phyloP scores from a whole-genome alignment of 2,113 vertebrate species.

The Gobio gobio region DNA sequence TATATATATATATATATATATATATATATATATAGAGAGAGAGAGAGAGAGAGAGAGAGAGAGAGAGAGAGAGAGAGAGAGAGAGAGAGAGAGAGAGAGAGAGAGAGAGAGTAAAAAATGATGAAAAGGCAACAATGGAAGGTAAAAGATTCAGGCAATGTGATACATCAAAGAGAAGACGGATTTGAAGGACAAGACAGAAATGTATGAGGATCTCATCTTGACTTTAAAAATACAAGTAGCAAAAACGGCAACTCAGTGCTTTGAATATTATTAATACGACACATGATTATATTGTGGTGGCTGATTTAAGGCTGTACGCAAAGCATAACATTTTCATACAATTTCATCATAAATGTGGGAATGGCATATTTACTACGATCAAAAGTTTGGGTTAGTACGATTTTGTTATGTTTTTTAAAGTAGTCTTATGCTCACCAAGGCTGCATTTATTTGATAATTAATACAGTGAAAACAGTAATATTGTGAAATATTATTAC shows the following conservation, averaged over 20 bases:
- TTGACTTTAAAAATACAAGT: background rate
- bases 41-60: too few species aligned
- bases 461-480: too few species aligned
- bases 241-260: background rate
- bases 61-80: too few species aligned
- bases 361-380: background rate
- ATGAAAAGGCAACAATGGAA: conserved; percentile 36
- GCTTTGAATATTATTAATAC: background rate
- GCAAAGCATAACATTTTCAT: background rate
- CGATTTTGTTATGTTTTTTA: background rate
- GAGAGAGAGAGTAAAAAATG: background rate
- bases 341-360: background rate
- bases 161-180: conserved; percentile 34
- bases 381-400: background rate
- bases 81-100: too few species aligned
- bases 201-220: conserved; percentile 6
- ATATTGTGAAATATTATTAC: too few species aligned
- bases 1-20: conserved; percentile 1
- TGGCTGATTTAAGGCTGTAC: background rate
- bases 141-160: conserved; percentile 36
- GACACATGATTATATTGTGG: background rate
- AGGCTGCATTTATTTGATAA: too few species aligned
- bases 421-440: too few species aligned
- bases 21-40: background rate
- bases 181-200: conserved; percentile 26